A percentile compares a stretch with the other conserved stretches of the same genome.
Evolutionary conservation across 2,797 vertebrate species (phyloP).

Genomic region (Geotrypetes seraphini): DNA sequence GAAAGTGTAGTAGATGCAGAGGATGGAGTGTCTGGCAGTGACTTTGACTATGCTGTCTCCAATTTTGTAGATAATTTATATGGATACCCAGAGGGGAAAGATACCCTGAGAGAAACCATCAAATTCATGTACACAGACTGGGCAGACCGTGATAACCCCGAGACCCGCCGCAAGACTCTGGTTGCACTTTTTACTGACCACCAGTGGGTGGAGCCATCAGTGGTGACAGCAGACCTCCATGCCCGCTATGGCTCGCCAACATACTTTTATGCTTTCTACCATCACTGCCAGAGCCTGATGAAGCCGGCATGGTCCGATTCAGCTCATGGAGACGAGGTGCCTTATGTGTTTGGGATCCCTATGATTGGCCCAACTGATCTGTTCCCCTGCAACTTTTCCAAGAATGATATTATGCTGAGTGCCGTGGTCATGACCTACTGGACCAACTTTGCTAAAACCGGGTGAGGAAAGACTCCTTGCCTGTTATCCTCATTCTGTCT

Average conservation of each 20-base stretch:
- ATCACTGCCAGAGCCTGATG: slow-evolving; percentile 98
- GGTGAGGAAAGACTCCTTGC: slow-evolving; percentile 59
- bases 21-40: slow-evolving; percentile 90
- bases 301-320: slow-evolving; percentile 95
- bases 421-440: slow-evolving; percentile 98
- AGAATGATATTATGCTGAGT: slow-evolving; percentile 96
- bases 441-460: slow-evolving; percentile 98
- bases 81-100: slow-evolving; percentile 94
- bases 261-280: slow-evolving; percentile 97
- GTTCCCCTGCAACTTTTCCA: slow-evolving; percentile 97
- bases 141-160: slow-evolving; percentile 93
- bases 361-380: slow-evolving; percentile 97
- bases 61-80: slow-evolving; percentile 98
- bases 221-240: slow-evolving; percentile 92
- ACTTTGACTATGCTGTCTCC: slow-evolving; percentile 95
- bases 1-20: slow-evolving; percentile 94
- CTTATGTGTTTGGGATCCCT: slow-evolving; percentile 93
- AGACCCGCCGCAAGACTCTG: slow-evolving; percentile 90
- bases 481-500: too few relatives aligned
- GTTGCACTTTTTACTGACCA: slow-evolving; percentile 96
- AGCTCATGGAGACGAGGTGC: slow-evolving; percentile 93
- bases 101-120: slow-evolving; percentile 92
- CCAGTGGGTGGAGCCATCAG: slow-evolving; percentile 95
- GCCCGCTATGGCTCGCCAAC: slow-evolving; percentile 93
- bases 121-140: slow-evolving; percentile 99